Evolutionary conservation across 1,140 invertebrate species (phyloP).

Genomic region (Gryllus bimaculatus): DNA sequence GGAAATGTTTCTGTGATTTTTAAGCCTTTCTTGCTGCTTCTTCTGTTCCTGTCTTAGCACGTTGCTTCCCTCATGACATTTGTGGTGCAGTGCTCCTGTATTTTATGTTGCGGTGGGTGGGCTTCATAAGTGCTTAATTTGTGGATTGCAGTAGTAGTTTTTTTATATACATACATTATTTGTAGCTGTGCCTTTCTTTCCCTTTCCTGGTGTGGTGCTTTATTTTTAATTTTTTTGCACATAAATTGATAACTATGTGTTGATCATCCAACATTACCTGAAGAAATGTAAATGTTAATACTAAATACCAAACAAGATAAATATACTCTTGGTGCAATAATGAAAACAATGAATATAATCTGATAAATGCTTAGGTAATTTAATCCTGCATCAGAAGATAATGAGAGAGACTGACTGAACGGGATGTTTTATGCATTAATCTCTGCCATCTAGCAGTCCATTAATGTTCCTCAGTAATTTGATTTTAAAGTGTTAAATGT

Average conservation of each 20-base stretch:
- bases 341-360: background rate
- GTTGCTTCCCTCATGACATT: background rate
- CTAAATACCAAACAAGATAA: background rate
- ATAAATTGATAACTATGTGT: background rate
- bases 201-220: background rate
- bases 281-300: background rate
- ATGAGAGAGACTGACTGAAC: background rate
- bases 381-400: background rate
- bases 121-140: background rate
- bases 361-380: background rate
- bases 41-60: background rate
- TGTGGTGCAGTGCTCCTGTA: background rate
- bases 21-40: slow-evolving; percentile 1
- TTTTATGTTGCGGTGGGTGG: background rate
- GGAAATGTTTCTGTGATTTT: slow-evolving; percentile 1
- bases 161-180: background rate
- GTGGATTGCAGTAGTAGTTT: background rate
- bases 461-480: background rate
- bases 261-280: background rate
- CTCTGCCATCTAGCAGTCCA: background rate
- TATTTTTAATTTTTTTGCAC: background rate
- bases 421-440: background rate
- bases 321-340: background rate
- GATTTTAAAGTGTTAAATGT: background rate
- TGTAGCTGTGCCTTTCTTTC: background rate